A percentile compares a stretch with the other conserved stretches of the same genome.
Evolutionary conservation across 37 sponge, comb jelly and placozoan species (phyloP).

Genomic region (Halichondria panicea): DNA sequence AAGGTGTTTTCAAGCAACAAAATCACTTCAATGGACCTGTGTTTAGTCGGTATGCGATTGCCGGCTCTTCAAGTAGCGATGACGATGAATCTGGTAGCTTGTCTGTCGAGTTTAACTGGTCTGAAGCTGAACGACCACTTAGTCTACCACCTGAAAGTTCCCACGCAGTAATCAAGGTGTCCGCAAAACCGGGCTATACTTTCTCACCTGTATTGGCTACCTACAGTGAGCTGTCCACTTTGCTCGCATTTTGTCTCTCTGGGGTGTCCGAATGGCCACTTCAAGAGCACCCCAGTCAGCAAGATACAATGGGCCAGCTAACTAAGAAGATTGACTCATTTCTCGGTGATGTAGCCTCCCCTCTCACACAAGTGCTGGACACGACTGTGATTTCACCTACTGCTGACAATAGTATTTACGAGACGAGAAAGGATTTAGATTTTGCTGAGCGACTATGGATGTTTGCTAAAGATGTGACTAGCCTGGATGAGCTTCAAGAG

Average conservation of each 20-base stretch:
- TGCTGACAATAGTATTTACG: slow-evolving; percentile 6
- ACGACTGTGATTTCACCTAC: slow-evolving; percentile 50
- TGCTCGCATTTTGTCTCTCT: slow-evolving; percentile 18
- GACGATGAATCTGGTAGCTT: background rate
- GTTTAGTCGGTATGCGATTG: slow-evolving; percentile 40
- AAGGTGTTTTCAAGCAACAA: background rate
- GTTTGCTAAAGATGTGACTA: slow-evolving; percentile 36
- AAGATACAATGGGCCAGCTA: background rate
- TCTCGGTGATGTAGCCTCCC: slow-evolving; percentile 23
- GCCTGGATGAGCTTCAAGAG: slow-evolving; percentile 29
- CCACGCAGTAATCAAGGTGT: slow-evolving; percentile 36
- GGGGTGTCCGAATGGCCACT: slow-evolving; percentile 27
- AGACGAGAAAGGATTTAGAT: slow-evolving; percentile 42
- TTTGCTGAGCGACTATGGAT: slow-evolving; percentile 64
- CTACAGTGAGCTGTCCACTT: slow-evolving; percentile 38
- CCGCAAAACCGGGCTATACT: slow-evolving; percentile 33
- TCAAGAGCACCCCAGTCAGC: background rate
- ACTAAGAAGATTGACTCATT: slow-evolving; percentile 9
- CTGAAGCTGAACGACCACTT: slow-evolving; percentile 6
- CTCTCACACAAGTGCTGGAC: slow-evolving; percentile 14
- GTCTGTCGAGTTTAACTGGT: slow-evolving; percentile 46
- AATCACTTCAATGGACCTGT: background rate
- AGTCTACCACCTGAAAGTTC: slow-evolving; percentile 48
- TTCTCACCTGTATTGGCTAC: slow-evolving; percentile 34
- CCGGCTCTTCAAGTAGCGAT: background rate